Evolutionary conservation across 92 coral and sea anemone genomes (phyloP), one percentile per base, ranked within the genome.

Genomic region (Paramuricea clavata): DNA sequence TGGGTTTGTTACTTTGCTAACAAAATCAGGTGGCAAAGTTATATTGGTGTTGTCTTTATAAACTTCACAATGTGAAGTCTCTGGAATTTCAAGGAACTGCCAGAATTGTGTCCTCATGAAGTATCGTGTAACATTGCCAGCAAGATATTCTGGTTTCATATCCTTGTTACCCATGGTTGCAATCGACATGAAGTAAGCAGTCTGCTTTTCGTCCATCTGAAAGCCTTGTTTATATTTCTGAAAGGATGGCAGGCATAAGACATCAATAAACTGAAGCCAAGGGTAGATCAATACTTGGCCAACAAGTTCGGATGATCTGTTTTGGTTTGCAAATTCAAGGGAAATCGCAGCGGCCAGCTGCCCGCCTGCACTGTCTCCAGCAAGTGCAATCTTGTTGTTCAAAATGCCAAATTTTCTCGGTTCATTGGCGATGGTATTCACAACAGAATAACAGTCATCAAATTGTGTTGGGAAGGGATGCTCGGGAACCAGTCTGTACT

Each of bases 351-450:
- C 98, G 69, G 99, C 92, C 36, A 94, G 67, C 74, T 91, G 93
- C 3, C 99, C 99, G 0, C 99, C 99, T 30, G 98, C 97, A 83
- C 99, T 97, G 75, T 97, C 99, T 1, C 99, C 98, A 36, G 83
- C 95, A 9, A 97, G 17, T 78, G 92, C 89, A 57, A 97, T 85
- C n/a, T 87, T 90, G 49, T 89, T 71, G 52, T 90, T 81, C 35
- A 94, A 91, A 12, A 94, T 91, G n/a, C 98, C 98, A 93, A 91
- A 89, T 33, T 81, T 52, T 3, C 77, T 27, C 0, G 98, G 95
- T 15, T 86, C 87, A 69, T 97, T 92, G 12, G 93, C 83, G 54
- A 97, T 89, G 30, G 94, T 94, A 17, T 92, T 81, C 11, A 94
- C 95, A 2, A 94, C 99, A 62, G 89, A 90, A 73, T 94, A 97